Evolutionary conservation across 1,140 invertebrate species (phyloP), one percentile per base, ranked within the genome.

Genomic region (Hyles euphorbiae): DNA sequence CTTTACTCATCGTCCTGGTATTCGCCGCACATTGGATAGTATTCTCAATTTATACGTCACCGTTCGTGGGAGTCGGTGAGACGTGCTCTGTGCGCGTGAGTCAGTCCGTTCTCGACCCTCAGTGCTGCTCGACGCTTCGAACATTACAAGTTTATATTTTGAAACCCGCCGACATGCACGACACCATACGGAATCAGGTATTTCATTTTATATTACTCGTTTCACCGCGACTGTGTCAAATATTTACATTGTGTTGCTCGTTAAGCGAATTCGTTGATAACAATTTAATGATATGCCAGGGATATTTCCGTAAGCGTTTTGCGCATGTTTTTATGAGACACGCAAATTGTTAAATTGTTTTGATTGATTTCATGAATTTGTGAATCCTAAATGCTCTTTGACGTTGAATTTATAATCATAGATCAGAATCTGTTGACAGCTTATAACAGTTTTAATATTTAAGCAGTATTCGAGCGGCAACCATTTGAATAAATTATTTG

Each of bases 101-200:
- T 56, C 59, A 76, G 73, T 76, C 60, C 63, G 61, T 62, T 66
- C 59, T 65, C 70, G 64, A 48, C 56, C 60, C 59, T 72, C 47
- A 62, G 40, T 51, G 10, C 36, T 45, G 56, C 47, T 59, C 56
- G 57, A 65, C 47, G 65, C 55, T 54, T 32, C 12, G 34, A 59
- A 51, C 47, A 11, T 45, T 56, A 8, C 45, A 5, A 45, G 54
- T 22, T 57, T 22, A 48, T 61, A 53, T 51, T 56, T 36, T 44
- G 43, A 34, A 55, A 47, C 34, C 40, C 43, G 52, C 47, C 40
- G 32, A 34, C 53, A 83, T 81, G 81, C 66, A 66, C 60, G 71
- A 73, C 32, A 70, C 70, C 43, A 74, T 83, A 63, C 61, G 57
- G 22, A 70, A 69, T 57, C 76, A 80, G 78, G 81, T 81, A 71